Percentiles rank a stretch among this genome's conserved stretches.
These are phyloP conservation scores for Huso huso DNA, from an alignment of 2,797 vertebrate species.

Conservation along the genomic window DNA sequence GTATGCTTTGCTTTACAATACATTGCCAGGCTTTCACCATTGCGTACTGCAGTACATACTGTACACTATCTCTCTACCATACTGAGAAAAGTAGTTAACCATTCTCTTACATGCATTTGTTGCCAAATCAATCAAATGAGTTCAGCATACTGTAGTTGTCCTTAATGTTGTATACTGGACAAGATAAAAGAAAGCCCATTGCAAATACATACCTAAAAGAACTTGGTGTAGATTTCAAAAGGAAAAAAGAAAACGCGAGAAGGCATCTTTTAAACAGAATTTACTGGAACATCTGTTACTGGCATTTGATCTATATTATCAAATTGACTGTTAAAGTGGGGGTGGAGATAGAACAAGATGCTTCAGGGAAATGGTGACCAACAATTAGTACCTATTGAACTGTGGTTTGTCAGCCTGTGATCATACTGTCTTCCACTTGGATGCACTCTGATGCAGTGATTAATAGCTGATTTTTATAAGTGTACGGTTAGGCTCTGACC, in stretches of 20 bases:
- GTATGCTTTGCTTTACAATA: no score
- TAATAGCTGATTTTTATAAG: slow-evolving; percentile 30
- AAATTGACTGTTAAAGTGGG: slow-evolving; percentile 59
- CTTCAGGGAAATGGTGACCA: slow-evolving; percentile 35
- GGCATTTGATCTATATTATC: slow-evolving; percentile 43
- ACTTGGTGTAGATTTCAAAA: neutral
- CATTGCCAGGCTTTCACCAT: no score
- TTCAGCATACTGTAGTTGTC: no score
- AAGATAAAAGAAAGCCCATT: no score
- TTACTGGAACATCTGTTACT: slow-evolving; percentile 37
- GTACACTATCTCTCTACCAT: no score
- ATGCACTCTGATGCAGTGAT: slow-evolving; percentile 29
- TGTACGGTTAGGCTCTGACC: slow-evolving; percentile 29
- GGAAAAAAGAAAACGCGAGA: neutral
- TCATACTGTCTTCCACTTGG: slow-evolving; percentile 35
- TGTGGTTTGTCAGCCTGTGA: slow-evolving; percentile 38
- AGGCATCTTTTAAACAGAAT: slow-evolving; percentile 34
- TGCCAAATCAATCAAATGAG: no score
- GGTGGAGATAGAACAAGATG: slow-evolving; percentile 37
- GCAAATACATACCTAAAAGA: no score
- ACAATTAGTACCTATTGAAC: slow-evolving; percentile 65
- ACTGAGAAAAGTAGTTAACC: no score
- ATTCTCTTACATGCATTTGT: no score
- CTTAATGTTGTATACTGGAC: no score
- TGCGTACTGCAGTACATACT: no score